Evolutionary conservation across 2,113 vertebrate genomes (phyloP), one percentile per base, ranked within the genome.

Genomic region (Callipepla squamata): DNA sequence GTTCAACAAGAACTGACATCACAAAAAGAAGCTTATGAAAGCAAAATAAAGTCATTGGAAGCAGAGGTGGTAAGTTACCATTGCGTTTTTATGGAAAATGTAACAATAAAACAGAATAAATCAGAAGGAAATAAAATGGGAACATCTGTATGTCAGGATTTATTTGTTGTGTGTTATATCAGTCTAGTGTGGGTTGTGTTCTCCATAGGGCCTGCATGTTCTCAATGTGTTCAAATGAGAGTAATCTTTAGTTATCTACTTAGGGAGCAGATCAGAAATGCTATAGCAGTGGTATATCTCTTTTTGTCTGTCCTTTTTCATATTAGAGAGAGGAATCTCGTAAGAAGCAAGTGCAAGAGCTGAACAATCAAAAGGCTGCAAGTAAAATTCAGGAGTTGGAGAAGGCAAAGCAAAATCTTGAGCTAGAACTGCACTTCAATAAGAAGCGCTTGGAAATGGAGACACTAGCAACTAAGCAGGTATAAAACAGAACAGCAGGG

Each of bases 391-490:
- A 98, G 77, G 97, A 99, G 87, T 95, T 99, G 50, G 98, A 98
- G 95, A 95, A 97, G 36, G 98, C 97, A 36, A 99, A 99, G 77
- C 93, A 96, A 63, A 96, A 97, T 53, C 98, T 99, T 82, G 98
- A 99, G 68, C 97, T 98, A 57, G 98, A 99, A 73, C 97, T 99
- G 21, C 92, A 96, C 40, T 93, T 98, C 40, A 98, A 98, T 85
- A 99, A 97, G 91, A 98, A 97, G 79, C 98, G 98, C 7, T 95
- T 99, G 69, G 98, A 99, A 90, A 98, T 99, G 98, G 99, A 99
- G 94, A 96, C 98, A 4, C 94, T 98, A 90, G 98, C 99, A 69
- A 97, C 98, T 18, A 98, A 97, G 93, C 98, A 98, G 98, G 98
- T 98, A 96, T 26, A 26, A 42, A 57, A 28, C 7, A 9, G 19